Percentiles rank a stretch among this genome's conserved stretches.
phyloP scores from a whole-genome alignment of 2,888 invertebrate species.

The Tridacna crocea region DNA sequence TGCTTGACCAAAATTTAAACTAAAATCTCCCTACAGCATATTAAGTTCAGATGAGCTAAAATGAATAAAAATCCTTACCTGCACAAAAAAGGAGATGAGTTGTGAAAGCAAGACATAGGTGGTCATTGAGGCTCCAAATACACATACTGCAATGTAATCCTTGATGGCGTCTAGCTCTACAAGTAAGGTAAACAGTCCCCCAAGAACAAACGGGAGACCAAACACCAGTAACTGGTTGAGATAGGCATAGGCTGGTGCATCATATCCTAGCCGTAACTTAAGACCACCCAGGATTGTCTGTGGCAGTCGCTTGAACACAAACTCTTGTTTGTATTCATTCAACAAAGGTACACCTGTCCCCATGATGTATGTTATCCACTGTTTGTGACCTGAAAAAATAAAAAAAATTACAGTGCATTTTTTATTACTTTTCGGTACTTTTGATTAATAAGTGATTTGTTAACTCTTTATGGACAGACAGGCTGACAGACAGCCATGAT shows the following conservation, averaged over 20 bases:
- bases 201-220: slow-evolving; percentile 78
- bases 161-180: slow-evolving; percentile 74
- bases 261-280: slow-evolving; percentile 78
- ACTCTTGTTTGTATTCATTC: slow-evolving; percentile 82
- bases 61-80: slow-evolving; percentile 42
- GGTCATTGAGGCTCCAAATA: slow-evolving; percentile 74
- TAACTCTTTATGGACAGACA: too few species aligned
- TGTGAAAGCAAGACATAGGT: slow-evolving; percentile 76
- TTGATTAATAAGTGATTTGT: too few species aligned
- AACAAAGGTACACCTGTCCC: slow-evolving; percentile 80
- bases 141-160: slow-evolving; percentile 71
- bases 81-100: slow-evolving; percentile 72
- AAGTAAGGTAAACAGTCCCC: slow-evolving; percentile 78
- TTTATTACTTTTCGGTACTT: too few species aligned
- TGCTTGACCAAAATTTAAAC: too few species aligned
- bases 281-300: slow-evolving; percentile 83
- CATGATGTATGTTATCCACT: slow-evolving; percentile 72
- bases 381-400: slow-evolving; percentile 49
- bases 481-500: too few species aligned
- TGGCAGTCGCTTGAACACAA: slow-evolving; percentile 81
- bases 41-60: too few species aligned
- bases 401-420: neutral
- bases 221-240: slow-evolving; percentile 79
- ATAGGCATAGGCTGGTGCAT: slow-evolving; percentile 81
- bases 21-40: too few species aligned